Percentiles rank a stretch among this genome's conserved stretches.
Evolutionary conservation across 2,888 invertebrate genomes (phyloP).

Genomic region (Galerucella calmariensis): DNA sequence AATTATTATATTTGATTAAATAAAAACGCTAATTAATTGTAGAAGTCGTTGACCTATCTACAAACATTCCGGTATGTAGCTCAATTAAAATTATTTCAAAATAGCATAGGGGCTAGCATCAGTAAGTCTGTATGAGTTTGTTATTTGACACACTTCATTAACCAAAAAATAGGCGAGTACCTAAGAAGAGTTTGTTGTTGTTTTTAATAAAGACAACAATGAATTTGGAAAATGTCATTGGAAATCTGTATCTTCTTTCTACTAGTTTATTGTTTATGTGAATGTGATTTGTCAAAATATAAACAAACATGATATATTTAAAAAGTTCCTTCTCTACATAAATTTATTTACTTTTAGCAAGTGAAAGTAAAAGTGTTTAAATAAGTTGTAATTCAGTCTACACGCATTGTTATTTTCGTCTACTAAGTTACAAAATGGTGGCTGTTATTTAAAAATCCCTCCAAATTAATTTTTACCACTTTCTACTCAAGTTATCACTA

Average conservation of each 20-base stretch:
- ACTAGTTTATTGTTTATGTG: no score
- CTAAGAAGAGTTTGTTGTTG: no score
- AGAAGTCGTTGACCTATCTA: background rate
- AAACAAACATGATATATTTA: background rate
- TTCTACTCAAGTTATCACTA: background rate
- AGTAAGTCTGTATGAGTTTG: background rate
- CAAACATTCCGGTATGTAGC: background rate
- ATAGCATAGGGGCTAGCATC: background rate
- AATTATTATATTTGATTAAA: background rate
- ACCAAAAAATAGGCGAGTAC: background rate
- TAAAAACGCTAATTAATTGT: background rate
- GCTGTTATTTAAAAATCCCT: slow-evolving; percentile 40
- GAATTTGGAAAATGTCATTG: no score
- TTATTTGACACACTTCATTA: background rate
- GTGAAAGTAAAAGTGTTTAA: background rate
- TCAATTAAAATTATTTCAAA: background rate
- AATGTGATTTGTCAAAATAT: background rate
- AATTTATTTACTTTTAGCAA: background rate
- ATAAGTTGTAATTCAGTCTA: background rate
- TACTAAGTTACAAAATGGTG: slow-evolving; percentile 45
- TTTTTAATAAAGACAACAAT: no score
- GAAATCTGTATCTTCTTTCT: no score
- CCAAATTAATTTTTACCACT: slow-evolving; percentile 37
- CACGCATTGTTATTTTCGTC: slow-evolving; percentile 19
- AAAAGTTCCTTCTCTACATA: background rate